Evolutionary conservation across 2,888 invertebrate species (phyloP), one percentile per base, ranked within the genome.

Genomic region (Dicranocentrus wangi): DNA sequence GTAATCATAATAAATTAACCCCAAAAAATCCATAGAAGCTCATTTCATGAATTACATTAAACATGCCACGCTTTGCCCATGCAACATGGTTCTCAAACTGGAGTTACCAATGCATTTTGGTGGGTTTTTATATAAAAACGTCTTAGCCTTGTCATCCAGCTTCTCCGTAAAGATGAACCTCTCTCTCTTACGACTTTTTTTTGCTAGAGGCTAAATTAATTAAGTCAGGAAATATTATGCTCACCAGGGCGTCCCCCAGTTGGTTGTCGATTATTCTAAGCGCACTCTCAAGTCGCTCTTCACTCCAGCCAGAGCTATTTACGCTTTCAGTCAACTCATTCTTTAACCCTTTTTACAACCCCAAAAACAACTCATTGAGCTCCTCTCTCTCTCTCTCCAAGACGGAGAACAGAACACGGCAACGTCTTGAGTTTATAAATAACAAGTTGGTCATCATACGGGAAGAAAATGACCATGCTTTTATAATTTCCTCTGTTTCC

Each of bases 171-270:
- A 43, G 60, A 39, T 70, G 77, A 39, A 70, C 77, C 77, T 70
- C 61, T 77, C 25, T 70, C 61, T 55, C 60, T 19, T 78, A 39
- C 47, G 19, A 2, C n/a, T 13, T 72, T 28, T 65, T 77, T 58
- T 79, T 28, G 83, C 85, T 82, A 83, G 80, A 69, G 85, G 85
- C 83, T 80, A 82, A 84, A 85, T 85, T 85, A 85, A 85, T 85
- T 85, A 85, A 85, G 85, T 82, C 83, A 85, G 85, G 82, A 84
- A 85, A 85, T 85, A 83, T 83, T 84, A 73, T 83, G 75, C 84
- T 76, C 85, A 85, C 82, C 82, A 83, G 83, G 85, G 81, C 69
- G 66, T 73, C 83, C 71, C 77, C 79, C 79, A 79, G 79, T 72
- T 63, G 73, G 75, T 75, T 70, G 75, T 81, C 81, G 81, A 81